Conservation (phyloP, 2,888 invertebrate genomes). For the Cepaea hortensis region DNA sequence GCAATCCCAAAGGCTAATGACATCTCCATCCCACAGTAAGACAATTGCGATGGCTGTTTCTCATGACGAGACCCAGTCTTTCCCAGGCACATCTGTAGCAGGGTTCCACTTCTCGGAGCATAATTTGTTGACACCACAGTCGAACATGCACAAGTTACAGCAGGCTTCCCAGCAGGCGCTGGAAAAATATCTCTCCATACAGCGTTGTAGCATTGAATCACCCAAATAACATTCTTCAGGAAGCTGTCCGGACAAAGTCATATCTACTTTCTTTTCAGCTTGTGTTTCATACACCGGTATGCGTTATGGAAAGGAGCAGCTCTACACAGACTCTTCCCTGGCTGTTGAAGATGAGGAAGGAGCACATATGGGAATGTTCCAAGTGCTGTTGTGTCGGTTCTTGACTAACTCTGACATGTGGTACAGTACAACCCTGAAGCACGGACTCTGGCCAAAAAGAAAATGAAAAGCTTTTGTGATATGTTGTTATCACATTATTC, state of each 20-base stretch:
- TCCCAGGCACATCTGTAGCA: neutral
- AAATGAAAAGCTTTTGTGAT: too few relatives aligned
- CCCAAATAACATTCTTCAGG: neutral
- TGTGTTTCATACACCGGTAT: neutral
- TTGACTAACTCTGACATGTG: too few relatives aligned
- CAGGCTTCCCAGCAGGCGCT: constrained; percentile 4
- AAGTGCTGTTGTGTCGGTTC: too few relatives aligned
- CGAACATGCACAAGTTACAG: constrained; percentile 1
- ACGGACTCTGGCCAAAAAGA: too few relatives aligned
- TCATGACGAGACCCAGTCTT: neutral
- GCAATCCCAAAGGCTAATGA: too few relatives aligned
- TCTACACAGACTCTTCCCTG: too few relatives aligned
- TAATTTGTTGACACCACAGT: neutral
- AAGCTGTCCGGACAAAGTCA: neutral
- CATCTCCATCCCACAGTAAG: too few relatives aligned
- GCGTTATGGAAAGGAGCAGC: too few relatives aligned
- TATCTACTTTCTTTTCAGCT: neutral
- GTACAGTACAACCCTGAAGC: too few relatives aligned
- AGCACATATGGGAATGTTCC: too few relatives aligned
- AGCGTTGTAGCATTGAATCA: neutral
- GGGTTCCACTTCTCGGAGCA: neutral
- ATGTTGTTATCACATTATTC: too few relatives aligned
- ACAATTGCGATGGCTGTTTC: neutral
- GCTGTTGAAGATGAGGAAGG: too few relatives aligned
- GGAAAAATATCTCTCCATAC: neutral